These are phyloP conservation scores for Celastrina argiolus DNA, from an alignment of 2,888 invertebrate genomes.

Conservation along the genomic window DNA sequence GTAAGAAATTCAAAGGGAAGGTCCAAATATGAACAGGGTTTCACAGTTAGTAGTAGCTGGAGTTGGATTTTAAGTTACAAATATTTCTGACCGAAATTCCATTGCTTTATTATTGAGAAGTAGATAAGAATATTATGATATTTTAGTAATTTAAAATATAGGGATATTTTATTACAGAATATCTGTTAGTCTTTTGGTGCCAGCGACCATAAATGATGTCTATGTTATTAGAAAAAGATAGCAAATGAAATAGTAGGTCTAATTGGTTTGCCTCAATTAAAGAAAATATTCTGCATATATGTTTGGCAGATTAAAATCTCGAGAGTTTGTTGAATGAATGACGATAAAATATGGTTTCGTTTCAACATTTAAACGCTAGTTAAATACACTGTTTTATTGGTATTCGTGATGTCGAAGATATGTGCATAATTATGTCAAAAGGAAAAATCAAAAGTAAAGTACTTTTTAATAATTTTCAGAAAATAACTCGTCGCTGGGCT, in stretches of 20 bases:
- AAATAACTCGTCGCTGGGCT: neutral
- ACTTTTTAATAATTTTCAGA: no score
- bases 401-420: no score
- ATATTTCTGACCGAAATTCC: neutral
- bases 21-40: neutral
- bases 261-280: neutral
- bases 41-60: neutral
- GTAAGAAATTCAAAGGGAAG: neutral
- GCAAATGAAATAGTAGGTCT: neutral
- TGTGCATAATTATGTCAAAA: no score
- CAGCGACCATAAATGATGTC: neutral
- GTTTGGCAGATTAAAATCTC: neutral
- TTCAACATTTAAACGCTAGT: neutral
- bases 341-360: neutral
- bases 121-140: no score
- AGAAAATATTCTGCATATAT: no score
- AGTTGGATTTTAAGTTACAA: neutral
- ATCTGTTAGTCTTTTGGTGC: no score
- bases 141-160: no score
- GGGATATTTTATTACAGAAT: no score
- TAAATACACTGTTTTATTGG: no score
- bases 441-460: no score
- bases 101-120: neutral
- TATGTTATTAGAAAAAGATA: neutral
- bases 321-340: neutral